Evolutionary conservation across 92 coral and sea anemone genomes (phyloP), one percentile per base, ranked within the genome.

Genomic region (Palythoa grandis): DNA sequence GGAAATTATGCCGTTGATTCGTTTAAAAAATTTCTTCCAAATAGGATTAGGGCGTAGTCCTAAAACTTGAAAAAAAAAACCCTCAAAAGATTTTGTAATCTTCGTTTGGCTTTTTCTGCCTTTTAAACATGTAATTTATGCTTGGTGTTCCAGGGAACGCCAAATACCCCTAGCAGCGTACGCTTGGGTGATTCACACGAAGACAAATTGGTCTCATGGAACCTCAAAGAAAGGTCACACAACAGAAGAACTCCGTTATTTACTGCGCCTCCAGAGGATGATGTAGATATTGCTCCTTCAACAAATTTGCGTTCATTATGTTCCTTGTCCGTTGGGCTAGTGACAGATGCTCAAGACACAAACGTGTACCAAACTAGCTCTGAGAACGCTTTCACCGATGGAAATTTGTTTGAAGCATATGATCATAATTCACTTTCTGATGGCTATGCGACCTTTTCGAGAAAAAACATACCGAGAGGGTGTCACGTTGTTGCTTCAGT

Each of bases 261-360:
- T 15, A 76, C 82, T 16, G 48, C 8, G 13, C 82, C 82, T 53
- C 68, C 82, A 54, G 48, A 48, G 14, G 82, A 54, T 23, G 47
- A 50, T 13, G 37, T 25, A 4, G 23, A 25, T 14, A 37, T 15
- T 14, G 66, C 48, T 25, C 10, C 48, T 25, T 13, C 40, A 11
- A 29, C 16, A 39, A 54, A 29, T 5, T 12, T 13, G 19, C 20
- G 13, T 24, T 52, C 20, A 6, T 8, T 50, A 23, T 54, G 48
- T 9, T 56, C 82, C 47, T 24, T 12, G 19, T 69, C 47, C 19
- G 20, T 14, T 58, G 17, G 5, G 12, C 5, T 15, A 14, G 65
- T 13, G 11, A 11, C 19, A 43, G 50, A 43, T 5, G 9, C 65
- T 15, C 65, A 13, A 19, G 65, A 58, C 0, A 3, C 65, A 58